Percentiles rank a stretch among this genome's conserved stretches.
Conservation (phyloP, 2,797 vertebrate genomes). For the Scyliorhinus canicula region DNA sequence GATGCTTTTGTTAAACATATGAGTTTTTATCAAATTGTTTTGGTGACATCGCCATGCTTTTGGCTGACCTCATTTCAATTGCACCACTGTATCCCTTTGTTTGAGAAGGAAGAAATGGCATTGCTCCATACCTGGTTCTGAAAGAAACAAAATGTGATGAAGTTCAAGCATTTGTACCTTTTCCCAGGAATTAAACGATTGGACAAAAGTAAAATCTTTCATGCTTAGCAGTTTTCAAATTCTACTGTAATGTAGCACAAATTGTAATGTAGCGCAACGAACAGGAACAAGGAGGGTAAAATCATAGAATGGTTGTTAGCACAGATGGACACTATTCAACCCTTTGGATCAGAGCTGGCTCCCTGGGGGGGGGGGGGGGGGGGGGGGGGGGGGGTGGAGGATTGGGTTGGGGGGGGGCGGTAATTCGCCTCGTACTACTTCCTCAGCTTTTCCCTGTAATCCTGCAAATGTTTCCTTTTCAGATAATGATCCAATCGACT, state of each 20-base stretch:
- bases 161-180: neutral
- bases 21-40: conserved; percentile 27
- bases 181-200: neutral
- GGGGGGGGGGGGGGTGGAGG: no score
- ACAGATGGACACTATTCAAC: no score
- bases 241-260: neutral
- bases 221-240: neutral
- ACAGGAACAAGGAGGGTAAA: neutral
- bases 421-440: no score
- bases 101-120: conserved; percentile 5
- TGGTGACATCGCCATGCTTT: neutral
- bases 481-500: no score
- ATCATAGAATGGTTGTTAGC: neutral
- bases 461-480: no score
- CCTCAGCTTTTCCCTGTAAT: no score
- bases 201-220: neutral
- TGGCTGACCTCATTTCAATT: conserved; percentile 22
- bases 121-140: conserved; percentile 22
- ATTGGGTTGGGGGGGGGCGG: no score
- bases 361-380: no score
- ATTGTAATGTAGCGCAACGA: no score
- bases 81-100: conserved; percentile 15
- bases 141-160: conserved; percentile 22
- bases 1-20: conserved; percentile 5
- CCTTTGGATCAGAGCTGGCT: no score